Percentiles rank a stretch among this genome's conserved stretches.
phyloP scores from a whole-genome alignment of 2,113 vertebrate species.

The Hyperoodon ampullatus region DNA sequence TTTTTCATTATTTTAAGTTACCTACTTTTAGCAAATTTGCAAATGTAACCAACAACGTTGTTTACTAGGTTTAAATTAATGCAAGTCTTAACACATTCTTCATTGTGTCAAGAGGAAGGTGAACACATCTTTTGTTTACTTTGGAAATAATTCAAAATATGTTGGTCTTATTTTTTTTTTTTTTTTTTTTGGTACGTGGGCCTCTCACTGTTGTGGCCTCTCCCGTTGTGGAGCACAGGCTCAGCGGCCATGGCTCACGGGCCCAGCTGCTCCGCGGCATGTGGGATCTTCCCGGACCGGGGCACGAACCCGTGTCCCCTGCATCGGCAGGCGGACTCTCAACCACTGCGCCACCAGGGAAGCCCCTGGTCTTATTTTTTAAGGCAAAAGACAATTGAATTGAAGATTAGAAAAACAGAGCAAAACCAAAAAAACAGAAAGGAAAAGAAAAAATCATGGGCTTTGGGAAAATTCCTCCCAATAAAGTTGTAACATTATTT shows the following conservation, averaged over 20 bases:
- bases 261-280: too few species aligned
- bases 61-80: conserved; percentile 18
- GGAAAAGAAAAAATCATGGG: background rate
- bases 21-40: background rate
- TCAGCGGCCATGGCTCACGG: too few species aligned
- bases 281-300: too few species aligned
- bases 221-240: too few species aligned
- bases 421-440: background rate
- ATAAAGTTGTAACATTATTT: background rate
- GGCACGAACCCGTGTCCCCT: too few species aligned
- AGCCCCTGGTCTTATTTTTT: background rate
- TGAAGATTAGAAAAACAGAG: background rate
- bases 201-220: too few species aligned
- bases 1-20: conserved; percentile 13
- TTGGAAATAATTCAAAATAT: background rate
- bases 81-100: background rate
- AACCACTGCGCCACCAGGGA: too few species aligned
- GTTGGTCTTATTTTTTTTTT: background rate
- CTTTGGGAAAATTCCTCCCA: background rate
- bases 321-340: too few species aligned
- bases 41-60: background rate
- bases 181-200: too few species aligned
- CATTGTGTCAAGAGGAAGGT: conserved; percentile 15
- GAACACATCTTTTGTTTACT: background rate
- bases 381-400: background rate